Evolutionary conservation across 1,140 invertebrate species (phyloP), one percentile per base, ranked within the genome.

Genomic region (Cyphomyrmex costatus): DNA sequence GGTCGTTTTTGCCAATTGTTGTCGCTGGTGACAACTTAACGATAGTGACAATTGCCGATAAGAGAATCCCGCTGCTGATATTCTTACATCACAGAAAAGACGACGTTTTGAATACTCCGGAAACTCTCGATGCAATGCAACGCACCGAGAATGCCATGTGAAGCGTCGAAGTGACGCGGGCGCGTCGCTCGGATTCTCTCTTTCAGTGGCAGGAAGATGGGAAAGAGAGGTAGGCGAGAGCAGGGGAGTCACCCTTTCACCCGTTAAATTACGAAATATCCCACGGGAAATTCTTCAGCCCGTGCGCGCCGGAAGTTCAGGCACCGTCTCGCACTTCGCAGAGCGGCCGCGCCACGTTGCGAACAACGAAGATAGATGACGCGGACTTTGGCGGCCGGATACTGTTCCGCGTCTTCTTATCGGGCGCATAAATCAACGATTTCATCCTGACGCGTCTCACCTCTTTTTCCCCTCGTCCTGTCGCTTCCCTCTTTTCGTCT

Each of bases 191-290:
- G 76, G 51, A 80, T 58, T 12, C 61, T 27, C 66, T 49, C 66
- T 65, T 76, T 77, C 63, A 30, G 33, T 42, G 63, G 14, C 65
- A 16, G 42, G 0, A 27, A 5, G 3, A 21, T 5, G 10, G 21
- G 19, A 8, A n/a, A n/a, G 24, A 3, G 21, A 42, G 3, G 27
- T 6, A 6, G 70, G 27, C 5, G 3, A 58, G 12, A 24, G 7
- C 21, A 30, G n/a, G 3, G 30, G 21, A 27, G 46, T 49, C 85
- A 84, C 84, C 84, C 83, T 89, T 86, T 85, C 86, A 91, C 33
- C 87, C 89, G 90, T 92, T 92, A 92, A 92, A 92, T 91, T 92
- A 86, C 90, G 78, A 91, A 91, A 89, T 91, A 92, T 91, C 92
- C 92, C 91, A 86, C 86, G 92, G 91, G 92, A 92, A 92, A 92